Percentiles rank a stretch among this genome's conserved stretches.
Evolutionary conservation across 2,113 vertebrate genomes (phyloP).

Genomic region (Microcebus griseorufus): DNA sequence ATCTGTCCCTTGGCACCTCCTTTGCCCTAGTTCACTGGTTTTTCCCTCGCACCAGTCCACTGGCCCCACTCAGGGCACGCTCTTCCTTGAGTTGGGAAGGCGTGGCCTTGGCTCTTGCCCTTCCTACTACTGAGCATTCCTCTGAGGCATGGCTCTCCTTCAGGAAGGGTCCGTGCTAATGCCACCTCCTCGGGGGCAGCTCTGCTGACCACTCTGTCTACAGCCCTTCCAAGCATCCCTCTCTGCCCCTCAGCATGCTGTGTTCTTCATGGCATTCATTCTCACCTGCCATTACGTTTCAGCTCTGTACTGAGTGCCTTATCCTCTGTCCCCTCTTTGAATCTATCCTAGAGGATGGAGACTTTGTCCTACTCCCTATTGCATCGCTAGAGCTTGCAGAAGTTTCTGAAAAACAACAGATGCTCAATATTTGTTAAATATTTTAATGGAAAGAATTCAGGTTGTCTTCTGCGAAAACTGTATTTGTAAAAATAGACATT

Average conservation of each 20-base stretch:
- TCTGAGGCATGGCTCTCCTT: neutral
- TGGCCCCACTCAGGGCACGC: rapidly evolving
- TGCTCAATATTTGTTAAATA: neutral
- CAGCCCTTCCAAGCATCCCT: rapidly evolving
- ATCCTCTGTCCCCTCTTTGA: rapidly evolving
- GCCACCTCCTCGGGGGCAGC: neutral
- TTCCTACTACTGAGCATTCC: neutral
- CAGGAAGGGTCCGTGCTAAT: rapidly evolving
- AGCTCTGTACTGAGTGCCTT: rapidly evolving
- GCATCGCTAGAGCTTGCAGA: neutral
- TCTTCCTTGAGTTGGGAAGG: neutral
- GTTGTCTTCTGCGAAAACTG: neutral
- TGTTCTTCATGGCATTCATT: neutral
- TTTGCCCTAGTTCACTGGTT: neutral
- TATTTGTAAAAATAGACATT: neutral
- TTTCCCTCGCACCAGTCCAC: neutral
- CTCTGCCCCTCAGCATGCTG: neutral
- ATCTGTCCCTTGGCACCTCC: too few relatives aligned
- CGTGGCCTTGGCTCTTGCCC: neutral
- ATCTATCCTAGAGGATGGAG: rapidly evolving
- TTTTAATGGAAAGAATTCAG: neutral
- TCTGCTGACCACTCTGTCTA: too few relatives aligned
- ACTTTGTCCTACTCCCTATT: neutral
- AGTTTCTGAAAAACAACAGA: neutral
- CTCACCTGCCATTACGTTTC: rapidly evolving